Percentiles rank a stretch among this genome's conserved stretches.
These are phyloP conservation scores for Panagrolaimus sp. DNA, from an alignment of 1,140 invertebrate species.

Conservation along the genomic window DNA sequence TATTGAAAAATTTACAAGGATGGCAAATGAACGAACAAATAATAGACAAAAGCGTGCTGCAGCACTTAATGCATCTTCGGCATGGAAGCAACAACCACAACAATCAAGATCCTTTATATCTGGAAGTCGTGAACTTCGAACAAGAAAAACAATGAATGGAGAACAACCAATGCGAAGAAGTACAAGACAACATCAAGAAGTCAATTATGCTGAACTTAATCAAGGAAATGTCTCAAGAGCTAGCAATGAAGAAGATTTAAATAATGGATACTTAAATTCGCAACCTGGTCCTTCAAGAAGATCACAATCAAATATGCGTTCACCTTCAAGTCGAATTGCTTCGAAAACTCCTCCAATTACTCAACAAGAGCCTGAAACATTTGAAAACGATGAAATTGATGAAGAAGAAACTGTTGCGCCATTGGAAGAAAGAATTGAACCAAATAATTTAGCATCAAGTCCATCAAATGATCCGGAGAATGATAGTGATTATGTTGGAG, in stretches of 20 bases:
- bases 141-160: neutral
- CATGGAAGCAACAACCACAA: neutral
- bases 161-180: neutral
- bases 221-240: neutral
- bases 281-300: neutral
- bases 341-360: neutral
- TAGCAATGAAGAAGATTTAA: no score
- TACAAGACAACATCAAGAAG: neutral
- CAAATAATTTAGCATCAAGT: neutral
- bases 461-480: neutral
- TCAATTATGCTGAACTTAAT: constrained; percentile 4
- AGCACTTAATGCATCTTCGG: neutral
- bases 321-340: neutral
- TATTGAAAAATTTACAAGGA: neutral
- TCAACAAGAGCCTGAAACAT: no score
- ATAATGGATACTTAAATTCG: no score
- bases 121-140: neutral
- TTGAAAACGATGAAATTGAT: neutral
- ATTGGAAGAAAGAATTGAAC: neutral
- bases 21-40: neutral
- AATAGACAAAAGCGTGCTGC: neutral
- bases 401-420: neutral
- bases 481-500: neutral
- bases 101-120: neutral
- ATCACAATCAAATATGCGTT: neutral